Evolutionary conservation across 1,140 invertebrate genomes (phyloP).

Genomic region (Zeugodacus cucurbitae): DNA sequence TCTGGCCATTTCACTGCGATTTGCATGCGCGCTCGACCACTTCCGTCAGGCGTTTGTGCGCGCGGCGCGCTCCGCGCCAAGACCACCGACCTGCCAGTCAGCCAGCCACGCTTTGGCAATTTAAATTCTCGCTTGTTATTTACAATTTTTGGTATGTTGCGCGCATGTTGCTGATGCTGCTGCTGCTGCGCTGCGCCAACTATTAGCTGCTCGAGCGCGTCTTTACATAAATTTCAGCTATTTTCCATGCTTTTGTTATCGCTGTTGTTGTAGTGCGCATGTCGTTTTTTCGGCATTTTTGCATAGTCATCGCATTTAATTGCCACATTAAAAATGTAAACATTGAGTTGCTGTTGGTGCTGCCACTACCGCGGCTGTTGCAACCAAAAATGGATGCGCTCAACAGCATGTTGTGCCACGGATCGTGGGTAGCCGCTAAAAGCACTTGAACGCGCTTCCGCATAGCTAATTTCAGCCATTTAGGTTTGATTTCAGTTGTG

Average conservation of each 20-base stretch:
- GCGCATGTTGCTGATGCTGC: slow-evolving; percentile 7
- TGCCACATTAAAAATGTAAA: slow-evolving; percentile 37
- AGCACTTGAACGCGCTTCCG: slow-evolving; percentile 14
- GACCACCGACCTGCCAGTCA: background rate
- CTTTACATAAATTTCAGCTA: background rate
- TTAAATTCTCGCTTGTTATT: slow-evolving; percentile 25
- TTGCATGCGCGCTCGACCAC: slow-evolving; percentile 24
- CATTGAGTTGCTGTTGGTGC: slow-evolving; percentile 5
- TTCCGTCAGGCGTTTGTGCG: background rate
- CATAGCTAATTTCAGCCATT: slow-evolving; percentile 3
- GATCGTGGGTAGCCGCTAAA: background rate
- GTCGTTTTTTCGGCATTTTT: slow-evolving; percentile 32
- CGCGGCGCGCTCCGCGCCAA: background rate
- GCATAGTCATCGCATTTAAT: slow-evolving; percentile 41
- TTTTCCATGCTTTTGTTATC: background rate
- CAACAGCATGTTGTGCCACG: background rate
- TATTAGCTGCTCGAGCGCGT: background rate
- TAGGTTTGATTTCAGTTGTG: background rate
- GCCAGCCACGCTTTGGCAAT: slow-evolving; percentile 12
- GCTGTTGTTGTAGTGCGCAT: background rate
- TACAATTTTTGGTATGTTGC: slow-evolving; percentile 22
- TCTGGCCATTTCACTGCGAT: background rate
- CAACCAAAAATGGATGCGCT: slow-evolving; percentile 11
- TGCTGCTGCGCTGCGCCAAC: background rate
- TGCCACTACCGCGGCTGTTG: background rate